Evolutionary conservation across 1,140 invertebrate species (phyloP), one percentile per base, ranked within the genome.

Genomic region (Drosophila ohnishii): DNA sequence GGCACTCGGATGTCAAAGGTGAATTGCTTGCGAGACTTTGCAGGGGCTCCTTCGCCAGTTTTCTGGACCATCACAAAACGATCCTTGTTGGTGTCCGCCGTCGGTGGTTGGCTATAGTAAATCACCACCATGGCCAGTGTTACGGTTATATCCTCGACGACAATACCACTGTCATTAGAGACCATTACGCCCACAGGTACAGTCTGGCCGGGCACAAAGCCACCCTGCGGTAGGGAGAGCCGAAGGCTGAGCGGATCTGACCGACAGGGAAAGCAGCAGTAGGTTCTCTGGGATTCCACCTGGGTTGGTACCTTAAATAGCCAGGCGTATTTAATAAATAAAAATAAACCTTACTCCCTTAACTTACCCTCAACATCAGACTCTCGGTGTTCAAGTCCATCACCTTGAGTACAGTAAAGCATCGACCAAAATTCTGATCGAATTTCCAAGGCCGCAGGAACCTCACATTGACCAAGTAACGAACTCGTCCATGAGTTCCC

Each of bases 371-470:
- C 19, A 91, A 48, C 42, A 77, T 61, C n/a, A 72, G 56, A 0
- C 66, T 61, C 14, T 94, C 93, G 64, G 92, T 91, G 90, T 96
- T 96, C 13, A 96, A 93, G 92, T 96, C 95, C 65, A 95, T 93
- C 7, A 95, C 93, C 74, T 94, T 94, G 8, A 96, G 92, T 9
- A 96, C 94, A 14, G 95, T 96, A 76, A 96, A 96, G 3, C 94
- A 93, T 63, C 93, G 93, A 91, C 95, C 95, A 47, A 93, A 93
- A 72, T 95, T 94, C 71, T 95, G 93, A 92, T 96, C 95, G 75
- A 95, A 95, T 55, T 94, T 95, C 95, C 95, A 96, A 30, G 95
- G 95, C 34, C 95, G 93, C 87, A 96, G 94, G 65, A 96, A 90
- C 13, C 61, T 71, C 5, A 91, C 95, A 91, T 95, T 95, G 3